A percentile compares a stretch with the other conserved stretches of the same genome.
Conservation (phyloP, 2,888 invertebrate species). For the Scrobipalpa costella region DNA sequence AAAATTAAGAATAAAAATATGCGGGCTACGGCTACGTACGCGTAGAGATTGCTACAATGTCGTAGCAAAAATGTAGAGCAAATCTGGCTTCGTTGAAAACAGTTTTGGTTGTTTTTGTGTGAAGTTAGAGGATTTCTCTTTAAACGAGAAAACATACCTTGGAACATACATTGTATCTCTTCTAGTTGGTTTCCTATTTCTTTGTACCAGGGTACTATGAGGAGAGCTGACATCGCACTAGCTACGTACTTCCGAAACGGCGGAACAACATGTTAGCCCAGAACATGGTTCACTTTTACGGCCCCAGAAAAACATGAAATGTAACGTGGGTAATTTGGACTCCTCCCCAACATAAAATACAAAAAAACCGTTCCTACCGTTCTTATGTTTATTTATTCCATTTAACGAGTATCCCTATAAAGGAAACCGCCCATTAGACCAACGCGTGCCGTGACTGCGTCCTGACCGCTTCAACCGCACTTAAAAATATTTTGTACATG, state of each 20-base stretch:
- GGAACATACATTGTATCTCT: background rate
- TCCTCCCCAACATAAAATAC: conserved; percentile 28
- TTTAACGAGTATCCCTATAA: conserved; percentile 30
- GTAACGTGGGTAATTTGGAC: conserved; percentile 25
- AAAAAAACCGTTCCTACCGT: conserved; percentile 24
- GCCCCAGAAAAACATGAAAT: conserved; percentile 37
- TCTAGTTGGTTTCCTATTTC: conserved; percentile 8
- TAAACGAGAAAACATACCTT: background rate
- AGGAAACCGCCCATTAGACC: conserved; percentile 28
- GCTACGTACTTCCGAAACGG: conserved; percentile 51
- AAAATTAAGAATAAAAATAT: background rate
- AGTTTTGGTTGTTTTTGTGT: background rate
- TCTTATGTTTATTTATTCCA: conserved; percentile 30
- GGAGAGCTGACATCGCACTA: conserved; percentile 56
- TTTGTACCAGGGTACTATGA: conserved; percentile 39
- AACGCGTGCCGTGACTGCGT: conserved; percentile 28
- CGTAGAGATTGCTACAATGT: background rate
- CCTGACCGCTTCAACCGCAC: conserved; percentile 17
- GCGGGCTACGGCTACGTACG: background rate
- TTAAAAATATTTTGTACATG: conserved; percentile 16
- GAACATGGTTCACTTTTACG: conserved; percentile 42
- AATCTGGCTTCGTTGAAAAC: background rate
- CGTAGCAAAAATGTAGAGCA: background rate
- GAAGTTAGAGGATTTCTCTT: background rate
- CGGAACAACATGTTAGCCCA: conserved; percentile 54